Evolutionary conservation across 2,888 invertebrate species (phyloP), one percentile per base, ranked within the genome.

Genomic region (Parochlus steinenii): DNA sequence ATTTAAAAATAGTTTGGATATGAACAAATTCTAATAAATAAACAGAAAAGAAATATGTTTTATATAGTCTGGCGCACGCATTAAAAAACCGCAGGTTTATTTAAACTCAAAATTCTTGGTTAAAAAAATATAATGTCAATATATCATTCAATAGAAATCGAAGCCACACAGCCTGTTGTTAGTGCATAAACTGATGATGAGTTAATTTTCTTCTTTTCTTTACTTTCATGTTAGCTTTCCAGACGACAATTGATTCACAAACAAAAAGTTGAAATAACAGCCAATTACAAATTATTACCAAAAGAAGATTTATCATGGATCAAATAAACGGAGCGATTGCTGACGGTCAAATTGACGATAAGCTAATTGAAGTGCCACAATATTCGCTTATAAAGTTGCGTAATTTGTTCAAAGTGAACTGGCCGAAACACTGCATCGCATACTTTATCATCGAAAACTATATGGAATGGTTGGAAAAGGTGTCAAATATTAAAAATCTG

Each of bases 391-490:
- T 44, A 5, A 33, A 36, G 14, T 40, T 48, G 25, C 42, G 47
- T n/a, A 46, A 48, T 35, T 42, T 47, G 6, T 48, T 46, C 19
- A 25, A 6, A 6, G 31, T 37, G 7, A 45, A 38, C 17, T 38
- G 38, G 38, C 38, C 38, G 10, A 38, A 29, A 2, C 39, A 42
- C 19, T 29, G 48, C 0, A 39, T 28, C 7, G 45, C 48, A 6
- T 53, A 43, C 39, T 41, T 43, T 38, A 27, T 44, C 14, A 40
- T 54, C 6, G 45, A 47, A 16, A 37, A 42, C 3, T 41, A 24
- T 15, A 32, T 41, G 12, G 26, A 38, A 11, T 42, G 39, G 39
- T n/a, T 32, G 10, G 36, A 36, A 19, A 36, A 36, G 18, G 36
- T 36, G 5, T 30, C 29, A 17, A 36, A 36, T 23, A 36, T 16